A percentile compares a stretch with the other conserved stretches of the same genome.
Conservation (phyloP, 1,140 invertebrate genomes). For the Liolophura sinensis region DNA sequence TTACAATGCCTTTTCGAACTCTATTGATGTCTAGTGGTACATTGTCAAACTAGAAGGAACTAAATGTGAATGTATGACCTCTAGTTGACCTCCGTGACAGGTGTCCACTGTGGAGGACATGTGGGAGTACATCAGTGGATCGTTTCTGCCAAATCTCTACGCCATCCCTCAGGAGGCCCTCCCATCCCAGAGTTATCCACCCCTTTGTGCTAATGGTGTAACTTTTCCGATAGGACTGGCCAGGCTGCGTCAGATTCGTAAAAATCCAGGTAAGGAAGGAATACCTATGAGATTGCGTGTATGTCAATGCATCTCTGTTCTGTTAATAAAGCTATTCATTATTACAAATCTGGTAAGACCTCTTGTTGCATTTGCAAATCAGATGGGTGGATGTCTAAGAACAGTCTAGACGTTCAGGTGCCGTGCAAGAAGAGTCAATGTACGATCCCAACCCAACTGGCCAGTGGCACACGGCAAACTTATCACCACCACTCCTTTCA, state of each 20-base stretch:
- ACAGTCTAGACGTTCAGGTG: too few relatives aligned
- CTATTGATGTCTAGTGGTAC: conserved; percentile 13
- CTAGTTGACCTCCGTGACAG: conserved; percentile 6
- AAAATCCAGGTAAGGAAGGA: conserved; percentile 11
- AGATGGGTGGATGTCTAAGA: too few relatives aligned
- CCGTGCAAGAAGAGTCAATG: too few relatives aligned
- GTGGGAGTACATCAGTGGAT: conserved; percentile 14
- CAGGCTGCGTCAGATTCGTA: conserved; percentile 26
- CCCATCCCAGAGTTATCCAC: not conserved
- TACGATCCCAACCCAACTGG: too few relatives aligned
- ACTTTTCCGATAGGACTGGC: conserved; percentile 20
- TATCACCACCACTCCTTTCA: too few relatives aligned
- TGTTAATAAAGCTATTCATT: not conserved
- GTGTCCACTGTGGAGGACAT: conserved; percentile 11
- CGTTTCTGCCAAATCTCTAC: not conserved
- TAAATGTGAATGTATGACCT: not conserved
- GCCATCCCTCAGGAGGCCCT: not conserved
- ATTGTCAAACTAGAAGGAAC: conserved; percentile 11
- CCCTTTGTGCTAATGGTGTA: conserved; percentile 3
- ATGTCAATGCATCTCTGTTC: not conserved
- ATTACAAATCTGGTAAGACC: too few relatives aligned
- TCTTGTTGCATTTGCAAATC: too few relatives aligned
- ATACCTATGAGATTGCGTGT: not conserved
- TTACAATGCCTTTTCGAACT: too few relatives aligned
- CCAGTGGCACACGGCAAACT: too few relatives aligned